phyloP scores from a whole-genome alignment of 2,888 invertebrate genomes.

The Eupsilia transversa region DNA sequence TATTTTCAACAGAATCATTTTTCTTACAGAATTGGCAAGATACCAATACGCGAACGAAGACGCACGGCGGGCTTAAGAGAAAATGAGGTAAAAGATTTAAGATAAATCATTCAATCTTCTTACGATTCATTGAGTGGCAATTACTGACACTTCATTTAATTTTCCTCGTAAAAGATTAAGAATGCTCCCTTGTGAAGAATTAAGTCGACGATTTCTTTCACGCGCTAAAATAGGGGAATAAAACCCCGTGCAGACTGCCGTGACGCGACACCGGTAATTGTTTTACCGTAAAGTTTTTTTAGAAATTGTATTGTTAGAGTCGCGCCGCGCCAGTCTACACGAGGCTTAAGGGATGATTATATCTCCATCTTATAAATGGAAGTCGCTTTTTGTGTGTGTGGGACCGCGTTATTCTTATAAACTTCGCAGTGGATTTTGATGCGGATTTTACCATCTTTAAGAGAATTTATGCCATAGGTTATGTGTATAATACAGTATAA shows the following conservation, averaged over 20 bases:
- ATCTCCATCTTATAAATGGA: neutral
- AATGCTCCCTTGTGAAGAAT: neutral
- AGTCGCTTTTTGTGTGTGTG: neutral
- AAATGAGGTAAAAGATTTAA: constrained; percentile 6
- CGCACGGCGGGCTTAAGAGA: neutral
- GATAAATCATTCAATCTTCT: constrained; percentile 48
- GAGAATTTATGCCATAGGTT: too few relatives aligned
- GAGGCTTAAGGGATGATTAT: neutral
- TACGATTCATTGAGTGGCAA: constrained; percentile 47
- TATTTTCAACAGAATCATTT: neutral
- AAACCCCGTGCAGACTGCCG: too few relatives aligned
- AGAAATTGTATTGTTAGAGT: too few relatives aligned
- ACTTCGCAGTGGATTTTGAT: too few relatives aligned
- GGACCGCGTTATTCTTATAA: neutral
- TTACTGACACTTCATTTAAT: constrained; percentile 47
- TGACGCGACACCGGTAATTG: too few relatives aligned
- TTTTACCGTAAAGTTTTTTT: too few relatives aligned
- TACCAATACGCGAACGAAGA: neutral
- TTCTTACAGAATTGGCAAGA: neutral
- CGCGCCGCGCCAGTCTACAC: too few relatives aligned
- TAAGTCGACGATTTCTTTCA: neutral
- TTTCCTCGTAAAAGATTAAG: constrained; percentile 24
- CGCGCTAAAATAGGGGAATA: neutral
- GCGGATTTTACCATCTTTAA: neutral
- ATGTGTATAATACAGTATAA: too few relatives aligned